phyloP scores from a whole-genome alignment of 2,113 vertebrate genomes.

The Nycticorax nycticorax region DNA sequence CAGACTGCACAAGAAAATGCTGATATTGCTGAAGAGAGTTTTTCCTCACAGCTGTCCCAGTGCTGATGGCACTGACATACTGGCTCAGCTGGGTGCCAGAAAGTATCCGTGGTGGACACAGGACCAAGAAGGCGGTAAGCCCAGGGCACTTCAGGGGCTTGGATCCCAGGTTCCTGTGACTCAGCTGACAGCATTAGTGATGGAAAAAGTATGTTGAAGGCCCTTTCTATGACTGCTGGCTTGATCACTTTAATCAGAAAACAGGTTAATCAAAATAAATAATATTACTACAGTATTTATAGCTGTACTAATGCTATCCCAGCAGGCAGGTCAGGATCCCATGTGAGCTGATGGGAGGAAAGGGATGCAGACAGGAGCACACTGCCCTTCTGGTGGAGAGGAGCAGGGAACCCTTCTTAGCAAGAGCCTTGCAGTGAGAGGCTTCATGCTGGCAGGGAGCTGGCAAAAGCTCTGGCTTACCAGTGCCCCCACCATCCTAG shows the following conservation, averaged over 20 bases:
- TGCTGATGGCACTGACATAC: background rate
- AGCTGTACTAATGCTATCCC: background rate
- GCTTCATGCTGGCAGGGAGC: rapidly evolving
- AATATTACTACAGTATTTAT: background rate
- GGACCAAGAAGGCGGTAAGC: background rate
- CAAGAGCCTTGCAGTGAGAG: background rate
- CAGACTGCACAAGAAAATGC: background rate
- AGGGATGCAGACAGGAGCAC: background rate
- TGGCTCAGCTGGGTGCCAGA: background rate
- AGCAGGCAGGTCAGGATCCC: background rate
- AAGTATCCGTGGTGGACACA: background rate
- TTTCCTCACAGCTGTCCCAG: background rate
- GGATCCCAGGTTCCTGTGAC: background rate
- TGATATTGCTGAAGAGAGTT: background rate
- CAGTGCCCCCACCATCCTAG: background rate
- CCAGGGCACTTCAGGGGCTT: background rate
- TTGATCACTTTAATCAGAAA: background rate
- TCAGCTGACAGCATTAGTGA: background rate
- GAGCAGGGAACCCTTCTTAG: background rate
- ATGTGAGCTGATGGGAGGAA: background rate
- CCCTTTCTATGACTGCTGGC: background rate
- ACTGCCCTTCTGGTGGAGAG: background rate
- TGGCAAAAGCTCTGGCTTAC: background rate
- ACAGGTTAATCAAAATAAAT: background rate
- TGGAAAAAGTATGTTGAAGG: background rate